A percentile compares a stretch with the other conserved stretches of the same genome.
phyloP scores from a whole-genome alignment of 2,888 invertebrate genomes.

The Drosophila barbarae region DNA sequence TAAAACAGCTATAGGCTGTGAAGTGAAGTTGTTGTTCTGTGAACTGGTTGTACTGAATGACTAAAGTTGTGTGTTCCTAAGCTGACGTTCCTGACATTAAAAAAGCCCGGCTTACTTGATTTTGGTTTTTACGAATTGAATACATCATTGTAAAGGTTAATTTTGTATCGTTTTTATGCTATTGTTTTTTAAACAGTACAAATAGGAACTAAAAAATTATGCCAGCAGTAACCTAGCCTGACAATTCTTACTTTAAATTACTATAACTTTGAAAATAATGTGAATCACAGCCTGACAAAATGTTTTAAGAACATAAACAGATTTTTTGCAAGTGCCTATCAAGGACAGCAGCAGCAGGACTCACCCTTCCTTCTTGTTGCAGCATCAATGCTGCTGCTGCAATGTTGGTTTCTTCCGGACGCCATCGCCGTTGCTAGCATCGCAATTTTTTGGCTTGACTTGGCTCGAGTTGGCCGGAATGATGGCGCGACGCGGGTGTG shows the following conservation, averaged over 20 bases:
- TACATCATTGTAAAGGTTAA: no score
- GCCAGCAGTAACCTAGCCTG: no score
- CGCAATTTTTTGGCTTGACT: slow-evolving; percentile 38
- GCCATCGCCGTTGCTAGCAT: slow-evolving; percentile 14
- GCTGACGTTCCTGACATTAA: not conserved
- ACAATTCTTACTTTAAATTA: no score
- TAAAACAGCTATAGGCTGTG: not conserved
- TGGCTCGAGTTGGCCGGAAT: slow-evolving; percentile 22
- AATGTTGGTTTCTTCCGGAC: slow-evolving; percentile 25
- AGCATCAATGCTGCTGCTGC: slow-evolving; percentile 33
- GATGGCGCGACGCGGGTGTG: slow-evolving; percentile 6
- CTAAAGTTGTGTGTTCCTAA: not conserved
- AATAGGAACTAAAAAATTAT: no score
- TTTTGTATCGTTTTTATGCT: no score
- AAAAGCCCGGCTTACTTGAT: not conserved
- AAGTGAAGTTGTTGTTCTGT: not conserved
- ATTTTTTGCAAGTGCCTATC: slow-evolving; percentile 5
- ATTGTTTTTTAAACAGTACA: no score
- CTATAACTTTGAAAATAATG: no score
- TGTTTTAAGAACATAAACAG: not conserved
- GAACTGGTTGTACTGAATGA: not conserved
- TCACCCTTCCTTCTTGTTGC: not conserved
- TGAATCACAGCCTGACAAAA: no score
- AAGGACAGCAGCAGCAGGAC: not conserved
- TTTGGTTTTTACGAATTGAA: not conserved